Percentiles rank a stretch among this genome's conserved stretches.
phyloP scores from a whole-genome alignment of 1,140 invertebrate species.

The Propsilocerus akamusi region DNA sequence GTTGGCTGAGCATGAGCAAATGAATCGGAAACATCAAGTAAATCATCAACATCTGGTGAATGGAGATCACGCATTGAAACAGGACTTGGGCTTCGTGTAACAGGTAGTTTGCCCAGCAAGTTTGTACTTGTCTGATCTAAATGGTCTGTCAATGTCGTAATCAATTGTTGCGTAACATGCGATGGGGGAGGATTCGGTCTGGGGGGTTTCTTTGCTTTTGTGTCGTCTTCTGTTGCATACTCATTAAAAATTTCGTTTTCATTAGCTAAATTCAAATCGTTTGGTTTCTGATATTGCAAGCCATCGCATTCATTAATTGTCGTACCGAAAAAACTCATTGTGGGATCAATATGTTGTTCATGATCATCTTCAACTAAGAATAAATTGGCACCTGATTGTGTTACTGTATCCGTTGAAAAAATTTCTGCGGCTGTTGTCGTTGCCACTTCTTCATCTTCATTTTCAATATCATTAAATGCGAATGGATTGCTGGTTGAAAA shows the following conservation, averaged over 20 bases:
- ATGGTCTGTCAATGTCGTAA: conserved; percentile 67
- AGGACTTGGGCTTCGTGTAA: conserved; percentile 62
- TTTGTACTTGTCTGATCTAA: conserved; percentile 76
- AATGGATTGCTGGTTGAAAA: conserved; percentile 35
- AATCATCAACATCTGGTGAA: conserved; percentile 45
- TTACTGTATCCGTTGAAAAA: conserved; percentile 18
- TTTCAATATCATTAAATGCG: conserved; percentile 32
- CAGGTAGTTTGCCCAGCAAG: conserved; percentile 59
- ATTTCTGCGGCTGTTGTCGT: conserved; percentile 26
- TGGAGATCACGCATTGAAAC: conserved; percentile 58
- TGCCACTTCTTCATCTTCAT: conserved; percentile 27
- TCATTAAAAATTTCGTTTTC: conserved; percentile 4
- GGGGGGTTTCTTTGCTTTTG: conserved; percentile 24
- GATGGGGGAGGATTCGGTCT: conserved; percentile 33
- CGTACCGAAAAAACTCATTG: conserved; percentile 19
- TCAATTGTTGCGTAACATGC: conserved; percentile 60
- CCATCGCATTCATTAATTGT: conserved; percentile 20
- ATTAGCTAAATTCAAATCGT: conserved; percentile 9
- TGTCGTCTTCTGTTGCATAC: conserved; percentile 14
- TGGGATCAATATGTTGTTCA: conserved; percentile 12
- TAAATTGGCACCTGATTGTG: conserved; percentile 15
- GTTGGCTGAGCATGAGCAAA: not conserved
- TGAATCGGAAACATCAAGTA: conserved; percentile 31
- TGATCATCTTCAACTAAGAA: conserved; percentile 18
- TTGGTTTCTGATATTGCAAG: conserved; percentile 8